Evolutionary conservation across 2,113 vertebrate genomes (phyloP), one percentile per base, ranked within the genome.

Genomic region (Rhinoptilus africanus): DNA sequence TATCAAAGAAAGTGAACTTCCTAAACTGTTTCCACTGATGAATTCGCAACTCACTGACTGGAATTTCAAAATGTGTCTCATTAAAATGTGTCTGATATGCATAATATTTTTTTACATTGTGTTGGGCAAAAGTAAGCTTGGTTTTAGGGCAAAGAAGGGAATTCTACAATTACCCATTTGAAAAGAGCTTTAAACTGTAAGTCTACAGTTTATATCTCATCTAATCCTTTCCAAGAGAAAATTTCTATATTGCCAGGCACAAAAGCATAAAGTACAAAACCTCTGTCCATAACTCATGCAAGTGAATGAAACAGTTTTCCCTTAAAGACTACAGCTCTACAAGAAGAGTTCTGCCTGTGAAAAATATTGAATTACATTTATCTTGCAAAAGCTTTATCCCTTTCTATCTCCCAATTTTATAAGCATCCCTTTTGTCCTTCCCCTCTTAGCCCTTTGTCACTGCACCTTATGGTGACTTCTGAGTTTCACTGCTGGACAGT

Each of bases 1-100:
- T 92, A 78, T 73, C 73, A 95, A 94, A 94, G 74, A 85, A 92
- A 93, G 79, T n/a, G 60, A 95, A 87, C 77, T 95, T 83, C 47
- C 72, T 75, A 66, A 79, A 78, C 66, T 39, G 28, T 72, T 85
- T 76, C 69, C 30, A 35, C 37, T 87, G 56, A 73, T 83, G 91
- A 92, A 92, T 82, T 89, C 17, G 2, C 83, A 95, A 77, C 75
- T 88, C 68, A 84, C 28, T 93, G 87, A 88, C 39, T 91, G 53
- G 62, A 85, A 90, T 89, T 91, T 81, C 82, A 91, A 88, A 94
- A 85, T 51, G 11, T 43, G 21, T 68, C 69, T 94, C 81, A 93
- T 89, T 72, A 92, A 92, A 94, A 92, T 53, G 50, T 43, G 28
- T 56, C 57, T 75, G 24, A 62, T 62, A 89, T 12, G 6, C 41